Conservation (phyloP, 37 sponge, comb jelly and placozoan genomes). For the Cliona cf. orientalis region DNA sequence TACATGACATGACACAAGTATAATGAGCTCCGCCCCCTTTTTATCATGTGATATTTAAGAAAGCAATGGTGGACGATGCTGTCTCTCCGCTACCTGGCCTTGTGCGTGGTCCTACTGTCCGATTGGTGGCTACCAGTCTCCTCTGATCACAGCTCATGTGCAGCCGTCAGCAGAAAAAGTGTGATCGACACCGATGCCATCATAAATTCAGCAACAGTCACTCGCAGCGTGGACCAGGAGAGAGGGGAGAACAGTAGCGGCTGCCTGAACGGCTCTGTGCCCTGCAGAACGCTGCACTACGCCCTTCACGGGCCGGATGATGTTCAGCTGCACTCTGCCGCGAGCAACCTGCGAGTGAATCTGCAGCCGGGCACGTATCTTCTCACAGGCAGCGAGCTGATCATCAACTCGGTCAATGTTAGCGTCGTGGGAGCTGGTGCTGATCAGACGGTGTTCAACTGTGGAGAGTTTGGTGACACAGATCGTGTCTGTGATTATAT, state of each 20-base stretch:
- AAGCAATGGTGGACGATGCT: no score
- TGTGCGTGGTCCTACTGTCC: no score
- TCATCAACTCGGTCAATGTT: constrained; percentile 2
- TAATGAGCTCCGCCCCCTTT: no score
- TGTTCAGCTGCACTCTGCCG: not conserved
- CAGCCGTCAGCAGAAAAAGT: no score
- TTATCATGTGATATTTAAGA: no score
- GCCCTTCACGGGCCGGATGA: not conserved
- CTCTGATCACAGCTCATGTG: no score
- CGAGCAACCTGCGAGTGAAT: not conserved
- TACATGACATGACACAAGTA: no score
- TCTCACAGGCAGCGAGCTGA: not conserved
- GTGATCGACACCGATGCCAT: no score
- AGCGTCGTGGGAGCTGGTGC: constrained; percentile 42
- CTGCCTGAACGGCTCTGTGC: constrained; percentile 17
- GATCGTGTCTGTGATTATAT: not conserved
- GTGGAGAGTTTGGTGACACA: constrained; percentile 9
- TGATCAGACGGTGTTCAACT: not conserved
- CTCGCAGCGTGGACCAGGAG: constrained; percentile 5
- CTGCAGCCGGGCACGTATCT: not conserved
- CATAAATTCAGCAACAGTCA: no score
- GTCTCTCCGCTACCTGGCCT: no score
- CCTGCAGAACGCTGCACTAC: constrained; percentile 19
- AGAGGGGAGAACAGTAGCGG: not conserved
- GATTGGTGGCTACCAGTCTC: no score